Conservation (phyloP, 2,797 vertebrate genomes). For the Sciurus carolinensis region DNA sequence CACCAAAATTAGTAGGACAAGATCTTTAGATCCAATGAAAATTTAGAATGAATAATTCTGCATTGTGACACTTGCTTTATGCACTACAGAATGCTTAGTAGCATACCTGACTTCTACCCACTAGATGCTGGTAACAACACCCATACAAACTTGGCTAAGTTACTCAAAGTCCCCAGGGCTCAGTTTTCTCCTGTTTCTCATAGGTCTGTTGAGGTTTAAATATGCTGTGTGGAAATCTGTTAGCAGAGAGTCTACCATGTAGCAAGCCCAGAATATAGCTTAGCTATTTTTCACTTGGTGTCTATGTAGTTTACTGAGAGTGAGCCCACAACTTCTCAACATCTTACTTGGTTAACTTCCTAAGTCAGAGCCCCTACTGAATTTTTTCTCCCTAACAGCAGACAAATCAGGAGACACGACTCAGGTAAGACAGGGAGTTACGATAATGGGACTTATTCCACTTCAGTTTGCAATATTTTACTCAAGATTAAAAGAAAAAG, state of each 20-base stretch:
- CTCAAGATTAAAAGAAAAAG: neutral
- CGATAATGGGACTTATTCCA: neutral
- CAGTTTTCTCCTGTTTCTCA: neutral
- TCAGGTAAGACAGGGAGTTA: neutral
- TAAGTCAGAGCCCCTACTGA: neutral
- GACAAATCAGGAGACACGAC: neutral
- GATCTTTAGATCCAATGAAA: neutral
- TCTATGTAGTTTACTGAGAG: constrained; percentile 2
- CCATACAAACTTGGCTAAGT: neutral
- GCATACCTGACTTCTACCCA: neutral
- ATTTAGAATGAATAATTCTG: constrained; percentile 12
- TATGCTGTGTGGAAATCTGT: neutral
- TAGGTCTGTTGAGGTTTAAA: neutral
- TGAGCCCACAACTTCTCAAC: neutral
- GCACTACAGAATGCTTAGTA: neutral
- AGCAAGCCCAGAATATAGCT: neutral
- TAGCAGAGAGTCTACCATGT: neutral
- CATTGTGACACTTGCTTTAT: neutral
- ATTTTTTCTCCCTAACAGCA: constrained; percentile 30
- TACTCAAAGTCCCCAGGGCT: neutral
- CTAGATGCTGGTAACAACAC: neutral
- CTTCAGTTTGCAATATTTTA: neutral
- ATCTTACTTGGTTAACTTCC: neutral
- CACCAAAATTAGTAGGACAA: neutral
- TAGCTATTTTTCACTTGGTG: constrained; percentile 3